Percentiles rank a stretch among this genome's conserved stretches.
phyloP scores from a whole-genome alignment of 2,113 vertebrate species.

The Kobus ellipsiprymnus region DNA sequence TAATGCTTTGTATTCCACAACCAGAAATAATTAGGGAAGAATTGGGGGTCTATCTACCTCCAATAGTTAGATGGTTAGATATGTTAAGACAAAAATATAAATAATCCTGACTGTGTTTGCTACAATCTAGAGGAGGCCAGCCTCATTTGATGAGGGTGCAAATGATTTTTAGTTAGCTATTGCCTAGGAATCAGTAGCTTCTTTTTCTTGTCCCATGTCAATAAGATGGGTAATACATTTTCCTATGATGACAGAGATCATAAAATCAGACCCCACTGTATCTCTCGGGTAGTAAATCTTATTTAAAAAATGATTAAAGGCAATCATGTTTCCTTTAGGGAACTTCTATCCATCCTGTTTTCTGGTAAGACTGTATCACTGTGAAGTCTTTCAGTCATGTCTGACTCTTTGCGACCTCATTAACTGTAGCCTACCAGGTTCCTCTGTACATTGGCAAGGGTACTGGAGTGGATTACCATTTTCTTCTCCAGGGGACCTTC shows the following conservation, averaged over 20 bases:
- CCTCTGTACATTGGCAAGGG: background rate
- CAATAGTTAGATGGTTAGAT: background rate
- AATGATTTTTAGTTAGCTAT: background rate
- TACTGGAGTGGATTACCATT: background rate
- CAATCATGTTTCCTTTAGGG: background rate
- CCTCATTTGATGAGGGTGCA: background rate
- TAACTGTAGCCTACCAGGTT: background rate
- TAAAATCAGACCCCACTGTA: background rate
- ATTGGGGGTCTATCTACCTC: background rate
- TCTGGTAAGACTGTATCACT: background rate
- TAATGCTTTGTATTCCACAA: background rate
- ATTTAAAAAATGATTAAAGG: background rate
- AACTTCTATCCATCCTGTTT: background rate
- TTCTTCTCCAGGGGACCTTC: background rate
- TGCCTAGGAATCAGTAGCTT: background rate
- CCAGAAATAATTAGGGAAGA: background rate
- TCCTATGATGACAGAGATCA: background rate
- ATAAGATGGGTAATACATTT: background rate
- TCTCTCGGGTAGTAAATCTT: background rate
- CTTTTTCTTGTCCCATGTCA: background rate
- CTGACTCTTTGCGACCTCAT: background rate
- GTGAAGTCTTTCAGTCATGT: background rate
- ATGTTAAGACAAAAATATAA: background rate
- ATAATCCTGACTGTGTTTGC: background rate
- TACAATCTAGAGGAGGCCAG: background rate